Evolutionary conservation across 1,140 invertebrate species (phyloP).

Genomic region (Platyura marginata): DNA sequence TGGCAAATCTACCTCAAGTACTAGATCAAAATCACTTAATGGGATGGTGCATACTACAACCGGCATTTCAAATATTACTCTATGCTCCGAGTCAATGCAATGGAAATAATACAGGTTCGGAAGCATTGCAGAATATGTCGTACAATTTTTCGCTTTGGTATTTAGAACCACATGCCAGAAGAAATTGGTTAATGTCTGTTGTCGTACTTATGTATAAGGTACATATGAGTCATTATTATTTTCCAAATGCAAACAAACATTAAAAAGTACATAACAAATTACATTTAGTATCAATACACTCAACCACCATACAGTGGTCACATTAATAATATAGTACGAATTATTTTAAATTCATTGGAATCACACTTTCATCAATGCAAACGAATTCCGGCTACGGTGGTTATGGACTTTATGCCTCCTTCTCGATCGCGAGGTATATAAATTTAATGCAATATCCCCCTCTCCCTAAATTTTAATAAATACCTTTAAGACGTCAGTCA

Average conservation of each 20-base stretch:
- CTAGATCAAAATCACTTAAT: slow-evolving; percentile 88
- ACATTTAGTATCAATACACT: slow-evolving; percentile 73
- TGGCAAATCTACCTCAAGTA: slow-evolving; percentile 82
- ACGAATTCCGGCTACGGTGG: slow-evolving; percentile 53
- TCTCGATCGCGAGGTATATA: slow-evolving; percentile 37
- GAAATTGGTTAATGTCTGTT: slow-evolving; percentile 82
- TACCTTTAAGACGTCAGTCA: slow-evolving; percentile 45
- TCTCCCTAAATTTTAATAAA: slow-evolving; percentile 2
- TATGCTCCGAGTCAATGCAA: slow-evolving; percentile 57
- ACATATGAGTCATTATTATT: slow-evolving; percentile 4
- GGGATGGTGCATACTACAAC: slow-evolving; percentile 69
- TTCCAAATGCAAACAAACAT: background rate
- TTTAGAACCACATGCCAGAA: slow-evolving; percentile 62
- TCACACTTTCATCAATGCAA: slow-evolving; percentile 76
- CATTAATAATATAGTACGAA: slow-evolving; percentile 64
- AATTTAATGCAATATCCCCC: background rate
- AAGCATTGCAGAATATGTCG: slow-evolving; percentile 20
- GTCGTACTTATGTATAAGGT: slow-evolving; percentile 96
- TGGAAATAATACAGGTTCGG: slow-evolving; percentile 13
- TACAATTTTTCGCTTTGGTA: slow-evolving; percentile 67
- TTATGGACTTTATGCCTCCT: slow-evolving; percentile 33
- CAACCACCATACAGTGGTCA: slow-evolving; percentile 60
- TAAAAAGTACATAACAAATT: background rate
- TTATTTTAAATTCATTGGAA: slow-evolving; percentile 87
- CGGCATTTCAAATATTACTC: slow-evolving; percentile 69